These are phyloP conservation scores for Ophioninae sp. DNA, from an alignment of 2,888 invertebrate genomes.

Conservation along the genomic window DNA sequence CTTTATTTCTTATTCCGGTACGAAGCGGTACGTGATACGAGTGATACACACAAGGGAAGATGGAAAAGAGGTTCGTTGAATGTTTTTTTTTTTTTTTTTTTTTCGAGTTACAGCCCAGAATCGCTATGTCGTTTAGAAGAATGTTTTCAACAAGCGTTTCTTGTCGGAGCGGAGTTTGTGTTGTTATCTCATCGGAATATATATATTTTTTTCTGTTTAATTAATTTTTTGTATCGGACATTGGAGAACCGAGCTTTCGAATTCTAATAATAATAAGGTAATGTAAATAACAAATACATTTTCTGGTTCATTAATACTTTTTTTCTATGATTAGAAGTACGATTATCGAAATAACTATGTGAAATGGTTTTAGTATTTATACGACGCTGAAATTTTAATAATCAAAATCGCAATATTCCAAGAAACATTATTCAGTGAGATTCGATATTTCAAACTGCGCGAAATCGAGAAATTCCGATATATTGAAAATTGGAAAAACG, in stretches of 20 bases:
- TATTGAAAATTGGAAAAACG: not conserved
- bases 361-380: not conserved
- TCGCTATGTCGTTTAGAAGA: not conserved
- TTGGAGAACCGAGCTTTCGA: not conserved
- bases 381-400: not conserved
- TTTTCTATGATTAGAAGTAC: not conserved
- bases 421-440: not conserved
- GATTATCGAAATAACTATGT: not conserved
- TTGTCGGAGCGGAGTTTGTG: not conserved
- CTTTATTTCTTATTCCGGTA: slow-evolving; percentile 36
- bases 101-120: not conserved
- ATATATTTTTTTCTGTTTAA: too few relatives aligned
- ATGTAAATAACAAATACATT: not conserved
- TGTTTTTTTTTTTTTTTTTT: not conserved
- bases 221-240: not conserved
- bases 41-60: not conserved
- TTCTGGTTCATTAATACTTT: not conserved
- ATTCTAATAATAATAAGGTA: not conserved
- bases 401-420: not conserved
- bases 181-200: not conserved
- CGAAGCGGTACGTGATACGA: slow-evolving; percentile 37
- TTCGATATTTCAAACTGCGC: not conserved
- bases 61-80: not conserved
- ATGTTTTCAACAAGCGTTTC: not conserved
- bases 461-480: not conserved